These are phyloP conservation scores for Euleptes europaea DNA, from an alignment of 2,113 vertebrate genomes.

Conservation along the genomic window DNA sequence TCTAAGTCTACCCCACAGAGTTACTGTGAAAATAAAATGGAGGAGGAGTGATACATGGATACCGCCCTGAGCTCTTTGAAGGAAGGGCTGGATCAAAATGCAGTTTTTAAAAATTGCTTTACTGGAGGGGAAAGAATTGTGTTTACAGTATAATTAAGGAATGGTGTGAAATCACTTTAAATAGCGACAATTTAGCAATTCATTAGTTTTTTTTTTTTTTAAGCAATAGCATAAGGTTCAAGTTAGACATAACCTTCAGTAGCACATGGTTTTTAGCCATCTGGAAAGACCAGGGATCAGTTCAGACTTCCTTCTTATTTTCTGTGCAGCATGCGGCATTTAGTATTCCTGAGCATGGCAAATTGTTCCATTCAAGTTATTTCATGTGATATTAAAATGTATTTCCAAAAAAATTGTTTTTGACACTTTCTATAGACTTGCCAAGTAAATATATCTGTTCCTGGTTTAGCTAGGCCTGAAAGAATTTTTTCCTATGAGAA, in stretches of 20 bases:
- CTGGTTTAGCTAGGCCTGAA: constrained; percentile 23
- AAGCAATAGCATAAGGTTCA: background rate
- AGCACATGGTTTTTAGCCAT: background rate
- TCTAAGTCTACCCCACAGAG: too few relatives aligned
- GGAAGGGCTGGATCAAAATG: too few relatives aligned
- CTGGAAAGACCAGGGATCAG: background rate
- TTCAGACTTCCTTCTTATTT: background rate
- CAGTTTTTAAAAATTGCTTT: too few relatives aligned
- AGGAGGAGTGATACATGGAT: too few relatives aligned
- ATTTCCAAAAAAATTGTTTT: constrained; percentile 30
- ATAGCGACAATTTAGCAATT: too few relatives aligned
- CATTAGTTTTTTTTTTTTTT: too few relatives aligned
- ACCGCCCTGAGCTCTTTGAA: too few relatives aligned
- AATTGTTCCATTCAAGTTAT: background rate
- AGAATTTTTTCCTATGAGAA: constrained; percentile 13
- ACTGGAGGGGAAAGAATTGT: too few relatives aligned
- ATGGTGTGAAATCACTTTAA: too few relatives aligned
- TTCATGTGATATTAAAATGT: constrained; percentile 17
- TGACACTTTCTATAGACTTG: constrained; percentile 44
- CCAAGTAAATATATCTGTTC: constrained; percentile 22
- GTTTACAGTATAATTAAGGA: too few relatives aligned
- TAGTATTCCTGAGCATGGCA: background rate
- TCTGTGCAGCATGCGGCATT: background rate
- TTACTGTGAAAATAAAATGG: too few relatives aligned
- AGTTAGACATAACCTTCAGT: background rate